These are phyloP conservation scores for Ormyrus nitidulus DNA, from an alignment of 2,888 invertebrate genomes.

Conservation along the genomic window DNA sequence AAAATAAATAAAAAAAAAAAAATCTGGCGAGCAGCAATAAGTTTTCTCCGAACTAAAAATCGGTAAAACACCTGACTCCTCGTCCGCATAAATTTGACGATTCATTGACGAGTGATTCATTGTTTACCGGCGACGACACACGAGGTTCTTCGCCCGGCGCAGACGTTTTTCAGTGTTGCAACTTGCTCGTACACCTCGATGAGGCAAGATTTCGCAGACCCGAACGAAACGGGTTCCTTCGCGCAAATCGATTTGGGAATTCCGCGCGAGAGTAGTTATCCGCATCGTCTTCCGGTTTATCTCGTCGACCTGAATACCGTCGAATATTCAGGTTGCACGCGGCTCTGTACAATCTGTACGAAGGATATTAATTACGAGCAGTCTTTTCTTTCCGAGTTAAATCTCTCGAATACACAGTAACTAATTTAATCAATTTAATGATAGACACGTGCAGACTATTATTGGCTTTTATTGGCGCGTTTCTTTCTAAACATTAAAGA, in stretches of 20 bases:
- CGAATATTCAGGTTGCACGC: background rate
- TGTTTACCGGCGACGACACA: constrained; percentile 12
- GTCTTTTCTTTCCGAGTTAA: no score
- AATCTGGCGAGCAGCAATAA: no score
- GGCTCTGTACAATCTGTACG: no score
- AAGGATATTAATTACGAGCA: no score
- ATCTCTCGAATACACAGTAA: no score
- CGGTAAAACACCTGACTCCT: no score
- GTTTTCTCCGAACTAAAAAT: no score
- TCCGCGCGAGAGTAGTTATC: background rate
- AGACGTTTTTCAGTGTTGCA: constrained; percentile 2
- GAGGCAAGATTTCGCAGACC: constrained; percentile 2
- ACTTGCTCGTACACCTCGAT: background rate
- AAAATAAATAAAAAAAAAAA: no score
- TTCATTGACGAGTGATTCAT: constrained; percentile 31
- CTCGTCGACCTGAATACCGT: constrained; percentile 10
- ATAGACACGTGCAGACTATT: no score
- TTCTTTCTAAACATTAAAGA: no score
- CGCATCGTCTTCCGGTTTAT: constrained; percentile 3
- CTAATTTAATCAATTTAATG: no score
- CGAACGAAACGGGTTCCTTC: constrained; percentile 20
- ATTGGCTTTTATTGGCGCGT: no score
- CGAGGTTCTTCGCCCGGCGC: background rate
- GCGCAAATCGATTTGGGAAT: constrained; percentile 28
- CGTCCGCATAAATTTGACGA: background rate